A percentile compares a stretch with the other conserved stretches of the same genome.
Evolutionary conservation across 2,888 invertebrate genomes (phyloP).

Genomic region (Cheilosia variabilis): DNA sequence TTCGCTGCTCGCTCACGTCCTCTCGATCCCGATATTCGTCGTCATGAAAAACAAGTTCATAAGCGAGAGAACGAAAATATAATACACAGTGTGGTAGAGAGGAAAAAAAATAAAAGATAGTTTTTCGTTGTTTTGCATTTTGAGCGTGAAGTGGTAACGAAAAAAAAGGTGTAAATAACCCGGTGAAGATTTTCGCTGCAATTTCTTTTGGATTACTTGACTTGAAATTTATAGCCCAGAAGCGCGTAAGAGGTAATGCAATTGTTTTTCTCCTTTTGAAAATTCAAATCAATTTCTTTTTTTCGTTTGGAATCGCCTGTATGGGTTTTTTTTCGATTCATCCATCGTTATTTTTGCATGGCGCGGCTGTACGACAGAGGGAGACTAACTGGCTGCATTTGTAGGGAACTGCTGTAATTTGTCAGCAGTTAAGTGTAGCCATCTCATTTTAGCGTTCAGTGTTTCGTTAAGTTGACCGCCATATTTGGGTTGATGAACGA

Average conservation of each 20-base stretch:
- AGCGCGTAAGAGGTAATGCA: slow-evolving; percentile 40
- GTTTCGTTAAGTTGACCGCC: slow-evolving; percentile 74
- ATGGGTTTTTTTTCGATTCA: slow-evolving; percentile 8
- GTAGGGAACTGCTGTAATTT: slow-evolving; percentile 56
- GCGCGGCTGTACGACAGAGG: slow-evolving; percentile 24
- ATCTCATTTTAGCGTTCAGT: slow-evolving; percentile 29
- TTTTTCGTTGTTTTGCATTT: slow-evolving; percentile 63
- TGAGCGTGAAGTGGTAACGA: slow-evolving; percentile 50
- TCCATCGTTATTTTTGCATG: slow-evolving; percentile 67
- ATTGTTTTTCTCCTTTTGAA: slow-evolving; percentile 1
- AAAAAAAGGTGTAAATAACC: slow-evolving; percentile 50
- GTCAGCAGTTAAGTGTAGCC: slow-evolving; percentile 34
- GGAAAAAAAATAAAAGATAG: slow-evolving; percentile 46
- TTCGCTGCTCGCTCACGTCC: slow-evolving; percentile 47
- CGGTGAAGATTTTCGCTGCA: slow-evolving; percentile 29
- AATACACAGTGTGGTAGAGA: slow-evolving; percentile 47
- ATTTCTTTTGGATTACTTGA: slow-evolving; percentile 46
- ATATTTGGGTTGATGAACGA: slow-evolving; percentile 71
- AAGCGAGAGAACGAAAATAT: slow-evolving; percentile 63
- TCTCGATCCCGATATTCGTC: slow-evolving; percentile 43
- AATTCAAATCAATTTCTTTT: slow-evolving; percentile 6
- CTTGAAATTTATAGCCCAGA: slow-evolving; percentile 8
- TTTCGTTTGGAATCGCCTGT: background rate
- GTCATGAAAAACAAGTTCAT: slow-evolving; percentile 58
- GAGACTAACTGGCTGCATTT: slow-evolving; percentile 38